These are phyloP conservation scores for Pseudomyrmex sp. DNA, from an alignment of 1,140 invertebrate species.

Conservation along the genomic window DNA sequence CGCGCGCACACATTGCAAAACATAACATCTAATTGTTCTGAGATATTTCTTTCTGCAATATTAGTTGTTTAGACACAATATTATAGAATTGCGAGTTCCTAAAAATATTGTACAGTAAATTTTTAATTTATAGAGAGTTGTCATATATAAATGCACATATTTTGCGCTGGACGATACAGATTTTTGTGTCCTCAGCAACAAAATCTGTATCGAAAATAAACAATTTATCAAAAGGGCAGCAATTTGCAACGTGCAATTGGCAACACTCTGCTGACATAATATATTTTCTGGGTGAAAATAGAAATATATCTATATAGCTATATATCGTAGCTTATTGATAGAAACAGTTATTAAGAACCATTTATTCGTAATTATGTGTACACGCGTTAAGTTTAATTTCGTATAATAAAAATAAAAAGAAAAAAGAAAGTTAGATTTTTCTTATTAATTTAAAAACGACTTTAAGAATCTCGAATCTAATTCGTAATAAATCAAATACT, in stretches of 20 bases:
- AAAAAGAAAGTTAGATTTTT: not conserved
- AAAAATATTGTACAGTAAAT: slow-evolving; percentile 71
- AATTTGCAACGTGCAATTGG: too few species aligned
- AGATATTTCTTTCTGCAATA: slow-evolving; percentile 25
- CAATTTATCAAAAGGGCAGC: too few species aligned
- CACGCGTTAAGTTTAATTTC: slow-evolving; percentile 42
- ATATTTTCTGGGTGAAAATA: not conserved
- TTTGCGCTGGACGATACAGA: not conserved
- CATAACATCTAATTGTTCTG: slow-evolving; percentile 31
- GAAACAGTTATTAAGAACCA: slow-evolving; percentile 17
- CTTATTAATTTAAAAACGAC: slow-evolving; percentile 22
- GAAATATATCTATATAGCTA: slow-evolving; percentile 25
- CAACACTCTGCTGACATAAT: too few species aligned
- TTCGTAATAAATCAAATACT: not conserved
- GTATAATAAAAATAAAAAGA: not conserved
- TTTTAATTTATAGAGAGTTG: slow-evolving; percentile 48
- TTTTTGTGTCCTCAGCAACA: too few species aligned
- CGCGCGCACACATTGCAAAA: not conserved
- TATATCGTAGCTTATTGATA: not conserved
- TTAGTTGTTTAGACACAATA: slow-evolving; percentile 33
- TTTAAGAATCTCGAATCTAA: not conserved
- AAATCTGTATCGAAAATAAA: too few species aligned
- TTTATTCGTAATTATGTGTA: slow-evolving; percentile 10
- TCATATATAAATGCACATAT: slow-evolving; percentile 26
- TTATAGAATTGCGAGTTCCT: slow-evolving; percentile 72